A percentile compares a stretch with the other conserved stretches of the same genome.
phyloP scores from a whole-genome alignment of 2,888 invertebrate species.

The Chalcis sispes region DNA sequence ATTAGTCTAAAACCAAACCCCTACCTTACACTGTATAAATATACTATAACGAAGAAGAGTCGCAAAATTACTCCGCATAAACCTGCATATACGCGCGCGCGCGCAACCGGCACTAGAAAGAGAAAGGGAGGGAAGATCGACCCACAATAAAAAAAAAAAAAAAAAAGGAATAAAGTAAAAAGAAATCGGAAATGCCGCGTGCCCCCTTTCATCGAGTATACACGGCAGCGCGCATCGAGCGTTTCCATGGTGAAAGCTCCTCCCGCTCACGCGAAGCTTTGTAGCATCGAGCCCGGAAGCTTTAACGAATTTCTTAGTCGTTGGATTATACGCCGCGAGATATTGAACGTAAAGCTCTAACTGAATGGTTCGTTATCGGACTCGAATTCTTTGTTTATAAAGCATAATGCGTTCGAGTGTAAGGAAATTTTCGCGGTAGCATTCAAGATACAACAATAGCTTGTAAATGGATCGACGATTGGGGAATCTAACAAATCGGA shows the following conservation, averaged over 20 bases:
- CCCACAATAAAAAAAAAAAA: not conserved
- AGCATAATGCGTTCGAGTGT: too few relatives aligned
- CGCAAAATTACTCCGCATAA: too few relatives aligned
- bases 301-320: too few relatives aligned
- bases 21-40: too few relatives aligned
- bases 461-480: too few relatives aligned
- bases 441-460: too few relatives aligned
- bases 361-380: too few relatives aligned
- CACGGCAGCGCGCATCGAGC: constrained; percentile 38
- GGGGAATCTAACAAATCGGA: too few relatives aligned
- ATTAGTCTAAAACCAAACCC: too few relatives aligned
- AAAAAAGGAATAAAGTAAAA: constrained; percentile 3
- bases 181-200: constrained; percentile 42
- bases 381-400: too few relatives aligned
- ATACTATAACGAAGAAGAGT: too few relatives aligned
- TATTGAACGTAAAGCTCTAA: not conserved
- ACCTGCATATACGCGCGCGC: not conserved
- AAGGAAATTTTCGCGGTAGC: too few relatives aligned
- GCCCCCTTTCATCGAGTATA: constrained; percentile 35
- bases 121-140: not conserved
- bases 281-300: not conserved
- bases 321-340: not conserved
- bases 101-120: not conserved
- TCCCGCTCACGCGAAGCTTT: not conserved
- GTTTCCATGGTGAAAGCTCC: constrained; percentile 48